Evolutionary conservation across 2,888 invertebrate species (phyloP).

Genomic region (Cheilosia variabilis): DNA sequence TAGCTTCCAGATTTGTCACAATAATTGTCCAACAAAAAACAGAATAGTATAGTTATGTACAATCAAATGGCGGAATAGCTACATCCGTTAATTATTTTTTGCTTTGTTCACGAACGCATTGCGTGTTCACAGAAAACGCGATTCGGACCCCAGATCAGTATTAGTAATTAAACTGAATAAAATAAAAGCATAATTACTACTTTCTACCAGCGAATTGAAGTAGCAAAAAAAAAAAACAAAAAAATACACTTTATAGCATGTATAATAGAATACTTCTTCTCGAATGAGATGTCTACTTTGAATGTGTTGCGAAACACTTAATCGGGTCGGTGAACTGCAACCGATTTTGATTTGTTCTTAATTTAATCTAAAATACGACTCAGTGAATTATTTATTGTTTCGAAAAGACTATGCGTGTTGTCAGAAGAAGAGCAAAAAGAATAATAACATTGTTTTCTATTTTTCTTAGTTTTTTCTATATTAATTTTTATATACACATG

Average conservation of each 20-base stretch:
- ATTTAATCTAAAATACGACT: slow-evolving; percentile 21
- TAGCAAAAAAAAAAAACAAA: slow-evolving; percentile 1
- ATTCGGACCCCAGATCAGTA: slow-evolving; percentile 3
- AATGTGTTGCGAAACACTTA: slow-evolving; percentile 13
- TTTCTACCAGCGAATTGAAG: slow-evolving; percentile 34
- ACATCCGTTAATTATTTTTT: too few relatives aligned
- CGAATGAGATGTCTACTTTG: neutral
- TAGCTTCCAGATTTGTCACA: too few relatives aligned
- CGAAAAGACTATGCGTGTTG: slow-evolving; percentile 22
- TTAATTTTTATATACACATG: slow-evolving; percentile 37
- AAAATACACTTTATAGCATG: neutral
- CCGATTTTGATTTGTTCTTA: slow-evolving; percentile 38
- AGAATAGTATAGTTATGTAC: too few relatives aligned
- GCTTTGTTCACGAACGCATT: too few relatives aligned
- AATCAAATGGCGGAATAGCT: too few relatives aligned
- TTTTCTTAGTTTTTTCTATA: slow-evolving; percentile 17
- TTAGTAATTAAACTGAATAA: slow-evolving; percentile 3
- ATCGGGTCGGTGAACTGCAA: slow-evolving; percentile 40
- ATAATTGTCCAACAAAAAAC: too few relatives aligned
- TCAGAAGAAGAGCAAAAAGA: slow-evolving; percentile 19
- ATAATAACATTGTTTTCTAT: slow-evolving; percentile 30
- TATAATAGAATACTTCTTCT: neutral
- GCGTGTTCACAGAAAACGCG: too few relatives aligned
- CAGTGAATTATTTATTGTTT: slow-evolving; percentile 12
- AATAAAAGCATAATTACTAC: slow-evolving; percentile 1